Percentiles rank a stretch among this genome's conserved stretches.
These are phyloP conservation scores for Sus scrofa DNA, from an alignment of 2,113 vertebrate genomes.

Conservation along the genomic window DNA sequence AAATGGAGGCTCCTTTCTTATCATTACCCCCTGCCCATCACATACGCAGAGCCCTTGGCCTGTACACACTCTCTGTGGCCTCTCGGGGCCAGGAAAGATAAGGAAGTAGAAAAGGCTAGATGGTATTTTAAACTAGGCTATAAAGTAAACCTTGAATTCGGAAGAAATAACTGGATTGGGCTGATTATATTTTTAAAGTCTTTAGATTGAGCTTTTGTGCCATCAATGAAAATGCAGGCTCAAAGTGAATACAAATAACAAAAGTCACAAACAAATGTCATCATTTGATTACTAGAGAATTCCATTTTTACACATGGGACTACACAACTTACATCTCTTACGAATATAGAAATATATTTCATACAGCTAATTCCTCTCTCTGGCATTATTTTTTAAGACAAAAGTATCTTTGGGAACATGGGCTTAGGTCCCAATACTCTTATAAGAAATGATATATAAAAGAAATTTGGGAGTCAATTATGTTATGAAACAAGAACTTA, in stretches of 20 bases:
- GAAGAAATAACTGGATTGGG: not conserved
- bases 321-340: not conserved
- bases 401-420: slow-evolving; percentile 27
- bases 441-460: not conserved
- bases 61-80: not conserved
- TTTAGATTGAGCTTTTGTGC: not conserved
- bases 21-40: not conserved
- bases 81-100: not conserved
- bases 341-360: not conserved
- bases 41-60: accelerated
- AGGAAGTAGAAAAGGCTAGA: not conserved
- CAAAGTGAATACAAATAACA: not conserved
- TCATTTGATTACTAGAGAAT: not conserved
- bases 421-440: slow-evolving; percentile 33
- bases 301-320: not conserved
- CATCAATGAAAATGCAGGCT: not conserved
- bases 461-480: slow-evolving; percentile 14
- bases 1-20: not conserved
- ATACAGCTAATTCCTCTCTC: not conserved
- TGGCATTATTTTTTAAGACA: not conserved
- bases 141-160: not conserved
- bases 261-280: not conserved
- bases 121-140: not conserved
- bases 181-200: not conserved
- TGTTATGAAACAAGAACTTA: not conserved